phyloP scores from a whole-genome alignment of 2,888 invertebrate genomes.

The Lutraria lutraria region DNA sequence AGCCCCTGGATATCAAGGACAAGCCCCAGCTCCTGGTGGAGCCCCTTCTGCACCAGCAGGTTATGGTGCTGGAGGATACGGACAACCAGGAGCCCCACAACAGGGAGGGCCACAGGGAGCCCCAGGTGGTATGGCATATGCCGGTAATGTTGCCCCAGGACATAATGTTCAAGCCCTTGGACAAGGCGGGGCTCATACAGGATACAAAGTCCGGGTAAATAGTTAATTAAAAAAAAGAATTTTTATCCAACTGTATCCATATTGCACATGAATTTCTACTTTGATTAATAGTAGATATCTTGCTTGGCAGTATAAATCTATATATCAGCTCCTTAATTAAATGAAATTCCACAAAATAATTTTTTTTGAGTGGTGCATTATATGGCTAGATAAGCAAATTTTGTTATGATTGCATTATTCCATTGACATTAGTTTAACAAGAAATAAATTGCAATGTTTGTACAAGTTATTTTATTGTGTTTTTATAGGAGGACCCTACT shows the following conservation, averaged over 20 bases:
- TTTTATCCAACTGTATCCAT: no score
- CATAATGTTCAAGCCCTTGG: constrained; percentile 57
- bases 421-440: not conserved
- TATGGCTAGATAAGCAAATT: no score
- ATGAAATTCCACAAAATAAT: no score
- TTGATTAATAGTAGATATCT: no score
- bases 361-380: no score
- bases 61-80: constrained; percentile 48
- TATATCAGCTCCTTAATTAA: no score
- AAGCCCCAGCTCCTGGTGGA: constrained; percentile 41
- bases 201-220: constrained; percentile 67
- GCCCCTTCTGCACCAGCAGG: constrained; percentile 49
- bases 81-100: constrained; percentile 39
- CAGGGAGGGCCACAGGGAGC: constrained; percentile 25
- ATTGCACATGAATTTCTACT: no score
- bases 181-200: constrained; percentile 62
- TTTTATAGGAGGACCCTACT: constrained; percentile 82
- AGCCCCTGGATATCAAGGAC: constrained; percentile 51
- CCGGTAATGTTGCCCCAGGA: constrained; percentile 48
- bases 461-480: not conserved
- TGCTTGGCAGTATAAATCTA: no score
- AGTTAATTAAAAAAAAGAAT: no score
- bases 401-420: no score
- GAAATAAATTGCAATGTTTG: not conserved
- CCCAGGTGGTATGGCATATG: constrained; percentile 63